Percentiles rank a stretch among this genome's conserved stretches.
Conservation (phyloP, 1,140 invertebrate species). For the Apis florea region DNA sequence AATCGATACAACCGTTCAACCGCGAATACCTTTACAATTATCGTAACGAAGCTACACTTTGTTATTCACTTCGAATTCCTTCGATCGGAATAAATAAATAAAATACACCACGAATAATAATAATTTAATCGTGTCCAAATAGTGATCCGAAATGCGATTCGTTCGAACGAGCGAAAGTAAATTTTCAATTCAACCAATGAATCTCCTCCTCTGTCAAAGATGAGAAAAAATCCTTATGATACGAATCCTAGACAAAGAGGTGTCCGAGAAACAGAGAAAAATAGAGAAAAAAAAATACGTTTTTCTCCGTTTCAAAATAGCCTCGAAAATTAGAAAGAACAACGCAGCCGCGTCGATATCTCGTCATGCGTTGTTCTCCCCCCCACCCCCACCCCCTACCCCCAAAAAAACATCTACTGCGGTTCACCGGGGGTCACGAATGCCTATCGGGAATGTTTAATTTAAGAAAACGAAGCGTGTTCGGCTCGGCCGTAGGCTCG, state of each 20-base stretch:
- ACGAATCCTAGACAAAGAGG: too few species aligned
- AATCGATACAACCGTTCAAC: not conserved
- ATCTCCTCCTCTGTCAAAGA: too few species aligned
- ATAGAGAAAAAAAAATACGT: too few species aligned
- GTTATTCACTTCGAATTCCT: not conserved
- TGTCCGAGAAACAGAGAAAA: not conserved
- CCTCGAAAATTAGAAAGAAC: too few species aligned
- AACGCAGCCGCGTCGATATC: not conserved
- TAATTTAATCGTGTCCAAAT: not conserved
- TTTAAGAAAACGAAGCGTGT: constrained; percentile 26
- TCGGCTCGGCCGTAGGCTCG: constrained; percentile 16
- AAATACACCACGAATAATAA: too few species aligned
- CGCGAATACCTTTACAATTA: not conserved
- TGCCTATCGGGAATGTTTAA: constrained; percentile 27
- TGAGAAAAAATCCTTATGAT: too few species aligned
- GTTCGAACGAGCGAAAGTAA: too few species aligned
- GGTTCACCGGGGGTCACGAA: not conserved
- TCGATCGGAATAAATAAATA: not conserved
- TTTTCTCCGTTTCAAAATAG: too few species aligned
- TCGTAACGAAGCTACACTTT: not conserved
- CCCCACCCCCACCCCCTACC: too few species aligned
- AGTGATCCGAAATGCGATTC: too few species aligned
- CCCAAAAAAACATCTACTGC: too few species aligned
- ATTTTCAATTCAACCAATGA: too few species aligned
- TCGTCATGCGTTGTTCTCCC: not conserved